Percentiles rank a stretch among this genome's conserved stretches.
phyloP scores from a whole-genome alignment of 2,888 invertebrate genomes.

The Hirtodrosophila trivittata region DNA sequence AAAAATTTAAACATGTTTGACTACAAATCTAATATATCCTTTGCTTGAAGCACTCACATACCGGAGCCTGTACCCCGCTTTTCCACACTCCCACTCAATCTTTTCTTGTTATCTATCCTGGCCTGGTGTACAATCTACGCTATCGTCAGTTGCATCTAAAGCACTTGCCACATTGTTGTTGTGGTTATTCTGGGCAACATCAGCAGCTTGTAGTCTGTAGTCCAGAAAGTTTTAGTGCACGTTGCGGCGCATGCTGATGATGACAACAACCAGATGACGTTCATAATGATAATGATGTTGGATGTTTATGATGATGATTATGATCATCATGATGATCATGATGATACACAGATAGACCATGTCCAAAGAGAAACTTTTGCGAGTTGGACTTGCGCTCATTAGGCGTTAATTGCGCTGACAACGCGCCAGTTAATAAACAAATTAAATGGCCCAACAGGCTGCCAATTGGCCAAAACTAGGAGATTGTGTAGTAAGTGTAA shows the following conservation, averaged over 20 bases:
- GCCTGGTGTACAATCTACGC: conserved; percentile 34
- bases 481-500: conserved; percentile 5
- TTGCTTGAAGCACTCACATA: not conserved
- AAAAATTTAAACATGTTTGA: not conserved
- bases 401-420: conserved; percentile 51
- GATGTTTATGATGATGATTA: conserved; percentile 16
- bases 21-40: conserved; percentile 12
- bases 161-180: conserved; percentile 64
- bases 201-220: conserved; percentile 42
- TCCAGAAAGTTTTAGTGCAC: conserved; percentile 49
- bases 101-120: conserved; percentile 15
- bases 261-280: conserved; percentile 9
- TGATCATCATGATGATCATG: conserved; percentile 21
- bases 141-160: conserved; percentile 57
- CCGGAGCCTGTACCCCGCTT: not conserved
- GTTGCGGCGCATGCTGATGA: conserved; percentile 42
- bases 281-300: conserved; percentile 4
- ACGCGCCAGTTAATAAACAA: conserved; percentile 59
- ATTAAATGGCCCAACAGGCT: conserved; percentile 54
- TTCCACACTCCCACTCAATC: not conserved
- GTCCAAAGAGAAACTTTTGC: conserved; percentile 44
- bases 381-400: conserved; percentile 48
- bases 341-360: conserved; percentile 31
- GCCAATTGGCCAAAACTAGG: conserved; percentile 44
- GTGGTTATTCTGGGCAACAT: conserved; percentile 46